Base-by-base conservation (phyloP, 2,797 vertebrate genomes). In the Sebastolobus altivelis region DNA sequence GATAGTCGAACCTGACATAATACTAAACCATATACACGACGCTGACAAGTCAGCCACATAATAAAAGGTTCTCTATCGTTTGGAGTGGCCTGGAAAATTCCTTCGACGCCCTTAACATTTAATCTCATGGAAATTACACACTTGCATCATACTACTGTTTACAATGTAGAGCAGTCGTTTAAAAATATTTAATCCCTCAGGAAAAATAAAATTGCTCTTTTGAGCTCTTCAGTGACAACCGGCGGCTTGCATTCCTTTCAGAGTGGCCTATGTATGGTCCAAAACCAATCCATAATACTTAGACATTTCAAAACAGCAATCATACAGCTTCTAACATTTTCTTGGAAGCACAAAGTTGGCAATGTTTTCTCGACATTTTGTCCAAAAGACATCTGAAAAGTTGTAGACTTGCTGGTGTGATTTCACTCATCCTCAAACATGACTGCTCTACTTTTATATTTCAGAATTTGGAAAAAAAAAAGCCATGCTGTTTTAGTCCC, bases 11-110 rank as follows among this genome's bases (percentile, higher is more conserved):
- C 16, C 81, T 37, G 72, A 83, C 56, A 59, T 54, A 59, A 86
- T 37, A 29, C 80, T 37, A 58, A 67, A 80, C 58, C 63, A 25
- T 43, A 67, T 22, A 77, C 60, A 76, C 10, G 13, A 76, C 1
- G 2, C 11, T 69, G 58, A 85, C 65, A 56, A 67, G 31, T 60
- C 66, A 37, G 76, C 73, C 81, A 72, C 79, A 86, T 77, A 89
- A 81, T 81, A 88, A 67, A 80, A 81, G 82, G 72, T 55, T 77
- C 33, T 43, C 65, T 25, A 25, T 77, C 49, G 16, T 79, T 79
- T 55, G 8, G 55, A 54, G 65, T 16, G 27, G 43, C 13, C 5
- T 72, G 80, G 60, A 89, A 86, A 70, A 89, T 82, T 89, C 83
- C 72, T 72, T 22, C 22, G 56, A 72, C 16, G 68, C 49, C 54